Percentiles rank a stretch among this genome's conserved stretches.
Conservation (phyloP, 2,797 vertebrate genomes). For the Cichlasoma orientale region DNA sequence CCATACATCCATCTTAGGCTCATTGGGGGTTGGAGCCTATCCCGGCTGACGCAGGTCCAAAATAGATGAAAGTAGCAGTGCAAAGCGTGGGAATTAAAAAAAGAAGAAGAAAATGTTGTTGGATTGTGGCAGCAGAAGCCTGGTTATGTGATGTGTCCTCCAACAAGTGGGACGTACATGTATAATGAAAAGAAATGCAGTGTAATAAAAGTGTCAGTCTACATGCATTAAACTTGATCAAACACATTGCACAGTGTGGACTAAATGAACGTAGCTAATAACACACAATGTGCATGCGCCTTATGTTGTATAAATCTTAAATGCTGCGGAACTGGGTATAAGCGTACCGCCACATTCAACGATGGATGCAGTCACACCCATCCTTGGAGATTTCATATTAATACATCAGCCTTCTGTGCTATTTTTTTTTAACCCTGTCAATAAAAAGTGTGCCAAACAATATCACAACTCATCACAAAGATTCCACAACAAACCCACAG, state of each 20-base stretch:
- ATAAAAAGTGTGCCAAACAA: background rate
- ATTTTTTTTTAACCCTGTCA: background rate
- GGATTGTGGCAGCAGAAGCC: background rate
- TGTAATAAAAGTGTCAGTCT: background rate
- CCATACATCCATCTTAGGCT: background rate
- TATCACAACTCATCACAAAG: background rate
- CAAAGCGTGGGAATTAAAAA: too few species aligned
- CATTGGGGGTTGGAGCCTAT: background rate
- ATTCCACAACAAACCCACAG: background rate
- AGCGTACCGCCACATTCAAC: background rate
- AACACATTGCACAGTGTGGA: background rate
- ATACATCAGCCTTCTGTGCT: accelerated
- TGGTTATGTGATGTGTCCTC: background rate
- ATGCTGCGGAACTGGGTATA: background rate
- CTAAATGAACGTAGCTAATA: background rate
- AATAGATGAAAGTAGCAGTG: background rate
- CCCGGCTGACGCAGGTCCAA: background rate
- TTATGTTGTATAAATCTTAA: background rate
- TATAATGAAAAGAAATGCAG: background rate
- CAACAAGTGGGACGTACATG: background rate
- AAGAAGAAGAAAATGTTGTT: background rate
- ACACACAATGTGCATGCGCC: background rate
- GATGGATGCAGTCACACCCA: background rate
- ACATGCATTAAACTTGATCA: background rate
- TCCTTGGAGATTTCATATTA: background rate